Base-by-base conservation (phyloP, 2,113 vertebrate species). In the Atrichornis clamosus region DNA sequence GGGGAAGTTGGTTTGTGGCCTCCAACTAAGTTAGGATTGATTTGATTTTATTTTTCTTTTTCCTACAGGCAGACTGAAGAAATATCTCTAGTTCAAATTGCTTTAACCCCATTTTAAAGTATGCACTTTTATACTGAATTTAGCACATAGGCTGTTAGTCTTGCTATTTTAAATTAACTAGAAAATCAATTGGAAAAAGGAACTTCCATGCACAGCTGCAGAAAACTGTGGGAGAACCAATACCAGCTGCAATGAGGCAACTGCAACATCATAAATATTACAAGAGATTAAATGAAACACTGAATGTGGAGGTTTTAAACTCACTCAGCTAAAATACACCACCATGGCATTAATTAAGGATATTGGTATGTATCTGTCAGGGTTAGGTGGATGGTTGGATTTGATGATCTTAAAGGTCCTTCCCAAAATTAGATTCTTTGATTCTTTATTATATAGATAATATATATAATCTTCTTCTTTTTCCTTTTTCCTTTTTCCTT, bases 11-110 rank as follows among this genome's bases (percentile, higher is more conserved):
- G 98, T 99, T 99, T 98, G 98, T 97, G 98, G 97, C 96, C 97
- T 97, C 97, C 98, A 98, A 99, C 98, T 98, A 97, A 98, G 98
- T 99, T 99, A 99, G 97, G 97, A 99, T 99, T 98, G 99, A 99
- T 99, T 98, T 98, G 96, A 97, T 98, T 98, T 96, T 33, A 10
- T 22, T 98, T 96, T 39, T n/a, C n/a, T n/a, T 73, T 46, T 44
- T 41, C 76, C 94, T 96, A 96, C 97, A 95, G 96, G 97, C 96
- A 96, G 97, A 93, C 96, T 92, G 90, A 97, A 97, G 98, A 98
- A 98, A 97, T 97, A 98, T 92, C 96, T 98, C 98, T 97, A 98
- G 97, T 96, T 97, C 96, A 97, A 98, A 98, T 98, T 98, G 98
- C 98, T 98, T 98, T 98, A 98, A 98, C 96, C 97, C 96, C 91